phyloP scores from a whole-genome alignment of 2,888 invertebrate species.

The Noctuana brunneofusca region DNA sequence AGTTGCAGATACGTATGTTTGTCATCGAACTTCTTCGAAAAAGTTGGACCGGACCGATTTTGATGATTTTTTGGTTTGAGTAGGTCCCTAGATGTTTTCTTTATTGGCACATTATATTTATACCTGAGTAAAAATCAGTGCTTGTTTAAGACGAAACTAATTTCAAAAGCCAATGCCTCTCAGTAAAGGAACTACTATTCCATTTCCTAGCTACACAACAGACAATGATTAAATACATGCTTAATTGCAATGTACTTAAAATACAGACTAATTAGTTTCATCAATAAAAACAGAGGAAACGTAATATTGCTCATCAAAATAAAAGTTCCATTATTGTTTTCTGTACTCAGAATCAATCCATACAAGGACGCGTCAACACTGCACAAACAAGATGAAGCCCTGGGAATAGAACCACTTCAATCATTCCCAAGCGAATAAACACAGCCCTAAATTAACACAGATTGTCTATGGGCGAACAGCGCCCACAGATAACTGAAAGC shows the following conservation, averaged over 20 bases:
- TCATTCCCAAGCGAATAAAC: slow-evolving; percentile 37
- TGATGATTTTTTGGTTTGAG: no score
- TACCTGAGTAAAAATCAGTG: no score
- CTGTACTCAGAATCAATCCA: not conserved
- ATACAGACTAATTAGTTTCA: not conserved
- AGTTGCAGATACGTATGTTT: no score
- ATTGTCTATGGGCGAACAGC: slow-evolving; percentile 11
- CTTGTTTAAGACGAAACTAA: no score
- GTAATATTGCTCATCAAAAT: not conserved
- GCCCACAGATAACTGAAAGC: not conserved
- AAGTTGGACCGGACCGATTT: no score
- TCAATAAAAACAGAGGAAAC: not conserved
- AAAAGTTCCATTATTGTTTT: slow-evolving; percentile 1
- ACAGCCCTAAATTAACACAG: slow-evolving; percentile 39
- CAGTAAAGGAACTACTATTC: no score
- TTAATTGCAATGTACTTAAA: not conserved
- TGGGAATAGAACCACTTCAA: slow-evolving; percentile 21
- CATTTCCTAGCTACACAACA: no score
- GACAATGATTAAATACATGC: no score
- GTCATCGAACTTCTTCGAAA: no score
- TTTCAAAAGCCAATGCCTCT: no score
- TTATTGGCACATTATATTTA: no score
- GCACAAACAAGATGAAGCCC: slow-evolving; percentile 29
- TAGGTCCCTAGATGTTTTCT: no score
- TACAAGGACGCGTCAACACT: slow-evolving; percentile 12